Evolutionary conservation across 1,140 invertebrate genomes (phyloP).

Genomic region (Hestina assimilis): DNA sequence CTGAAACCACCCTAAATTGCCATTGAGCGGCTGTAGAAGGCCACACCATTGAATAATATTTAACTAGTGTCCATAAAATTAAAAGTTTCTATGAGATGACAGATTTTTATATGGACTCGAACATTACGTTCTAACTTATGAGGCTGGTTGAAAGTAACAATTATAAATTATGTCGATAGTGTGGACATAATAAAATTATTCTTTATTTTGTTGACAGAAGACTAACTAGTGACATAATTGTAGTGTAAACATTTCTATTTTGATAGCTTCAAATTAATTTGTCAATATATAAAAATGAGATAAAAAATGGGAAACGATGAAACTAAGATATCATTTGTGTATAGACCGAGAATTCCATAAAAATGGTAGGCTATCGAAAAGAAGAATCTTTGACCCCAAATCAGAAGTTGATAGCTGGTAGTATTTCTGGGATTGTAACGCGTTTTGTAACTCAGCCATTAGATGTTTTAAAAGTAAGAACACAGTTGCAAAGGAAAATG

Average conservation of each 20-base stretch:
- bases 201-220: too few relatives aligned
- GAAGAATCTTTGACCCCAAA: conserved; percentile 46
- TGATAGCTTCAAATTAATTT: background rate
- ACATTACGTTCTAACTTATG: too few relatives aligned
- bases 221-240: background rate
- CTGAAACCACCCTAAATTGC: too few relatives aligned
- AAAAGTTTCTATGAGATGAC: too few relatives aligned
- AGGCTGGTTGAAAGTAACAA: too few relatives aligned
- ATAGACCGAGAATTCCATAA: background rate
- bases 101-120: too few relatives aligned
- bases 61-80: too few relatives aligned
- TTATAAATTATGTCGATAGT: too few relatives aligned
- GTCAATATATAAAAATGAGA: background rate
- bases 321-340: background rate
- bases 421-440: conserved; percentile 47
- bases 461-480: conserved; percentile 58
- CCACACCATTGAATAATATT: too few relatives aligned
- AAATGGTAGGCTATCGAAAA: conserved; percentile 58
- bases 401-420: conserved; percentile 59
- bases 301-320: background rate
- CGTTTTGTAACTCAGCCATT: conserved; percentile 62
- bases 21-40: too few relatives aligned
- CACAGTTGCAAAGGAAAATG: conserved; percentile 41
- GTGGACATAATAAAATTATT: too few relatives aligned
- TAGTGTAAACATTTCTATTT: background rate